These are phyloP conservation scores for Scaptomyza graminum DNA, from an alignment of 1,140 invertebrate genomes.

Conservation along the genomic window DNA sequence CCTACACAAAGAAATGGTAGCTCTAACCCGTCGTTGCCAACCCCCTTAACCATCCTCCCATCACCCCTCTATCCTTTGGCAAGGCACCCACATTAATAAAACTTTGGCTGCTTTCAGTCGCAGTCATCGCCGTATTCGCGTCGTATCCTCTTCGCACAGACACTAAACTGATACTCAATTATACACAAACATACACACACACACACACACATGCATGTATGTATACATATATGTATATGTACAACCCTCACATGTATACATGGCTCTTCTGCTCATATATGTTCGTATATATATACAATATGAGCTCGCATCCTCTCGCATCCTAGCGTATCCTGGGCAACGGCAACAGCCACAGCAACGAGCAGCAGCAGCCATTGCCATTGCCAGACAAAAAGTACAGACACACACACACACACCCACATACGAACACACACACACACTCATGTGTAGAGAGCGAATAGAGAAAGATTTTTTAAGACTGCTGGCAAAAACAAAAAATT, in stretches of 20 bases:
- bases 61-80: constrained; percentile 10
- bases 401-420: constrained; percentile 31
- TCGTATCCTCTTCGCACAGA: constrained; percentile 27
- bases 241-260: constrained; percentile 29
- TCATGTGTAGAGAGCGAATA: not conserved
- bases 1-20: constrained; percentile 42
- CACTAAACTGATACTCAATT: constrained; percentile 81
- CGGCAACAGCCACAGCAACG: not conserved
- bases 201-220: constrained; percentile 10
- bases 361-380: constrained; percentile 65
- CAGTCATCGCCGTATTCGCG: constrained; percentile 36
- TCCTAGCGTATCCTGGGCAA: constrained; percentile 50
- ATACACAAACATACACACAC: constrained; percentile 57
- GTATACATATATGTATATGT: constrained; percentile 24
- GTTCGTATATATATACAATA: constrained; percentile 1
- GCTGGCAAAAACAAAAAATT: not conserved
- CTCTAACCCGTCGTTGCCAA: constrained; percentile 1
- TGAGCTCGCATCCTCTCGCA: constrained; percentile 24
- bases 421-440: constrained; percentile 17
- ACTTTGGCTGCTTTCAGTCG: constrained; percentile 73
- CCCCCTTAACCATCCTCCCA: constrained; percentile 15
- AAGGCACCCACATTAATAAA: constrained; percentile 72
- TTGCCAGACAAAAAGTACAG: constrained; percentile 60
- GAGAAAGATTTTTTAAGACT: constrained; percentile 1
- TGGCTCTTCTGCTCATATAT: not conserved